Evolutionary conservation across 53 echinoderm and acorn worm genomes (phyloP).

Genomic region (Glandiceps talaboti): DNA sequence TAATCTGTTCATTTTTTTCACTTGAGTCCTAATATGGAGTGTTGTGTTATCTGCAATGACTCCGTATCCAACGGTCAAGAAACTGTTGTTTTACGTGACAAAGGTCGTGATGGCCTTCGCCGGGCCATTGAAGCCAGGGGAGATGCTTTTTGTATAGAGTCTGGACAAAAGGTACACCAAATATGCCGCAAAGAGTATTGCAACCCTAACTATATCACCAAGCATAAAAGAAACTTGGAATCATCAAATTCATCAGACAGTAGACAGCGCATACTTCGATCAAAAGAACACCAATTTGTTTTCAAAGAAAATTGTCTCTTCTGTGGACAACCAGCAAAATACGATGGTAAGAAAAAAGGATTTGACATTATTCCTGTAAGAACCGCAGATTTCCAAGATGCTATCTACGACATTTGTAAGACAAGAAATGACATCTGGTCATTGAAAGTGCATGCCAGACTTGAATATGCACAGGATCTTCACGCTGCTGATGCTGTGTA

Average conservation of each 20-base stretch:
- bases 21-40: too few species aligned
- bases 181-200: constrained; percentile 15
- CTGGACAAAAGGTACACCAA: constrained; percentile 16
- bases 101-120: constrained; percentile 6
- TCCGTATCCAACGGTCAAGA: too few species aligned
- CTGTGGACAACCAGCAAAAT: constrained; percentile 3
- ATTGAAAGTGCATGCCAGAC: constrained; percentile 11
- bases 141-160: neutral
- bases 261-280: neutral
- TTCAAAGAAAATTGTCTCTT: constrained; percentile 13
- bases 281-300: neutral
- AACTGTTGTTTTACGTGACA: constrained; percentile 13
- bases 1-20: too few species aligned
- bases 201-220: constrained; percentile 10
- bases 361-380: constrained; percentile 14
- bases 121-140: constrained; percentile 7
- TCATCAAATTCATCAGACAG: neutral
- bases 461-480: constrained; percentile 21
- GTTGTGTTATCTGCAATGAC: too few species aligned
- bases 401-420: constrained; percentile 12
- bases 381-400: constrained; percentile 15
- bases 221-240: constrained; percentile 2
- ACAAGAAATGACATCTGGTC: constrained; percentile 24
- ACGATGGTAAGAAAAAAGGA: neutral
- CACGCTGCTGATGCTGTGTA: constrained; percentile 33